phyloP scores from a whole-genome alignment of 2,113 vertebrate genomes.

The Sinocyclocheilus anophthalmus region DNA sequence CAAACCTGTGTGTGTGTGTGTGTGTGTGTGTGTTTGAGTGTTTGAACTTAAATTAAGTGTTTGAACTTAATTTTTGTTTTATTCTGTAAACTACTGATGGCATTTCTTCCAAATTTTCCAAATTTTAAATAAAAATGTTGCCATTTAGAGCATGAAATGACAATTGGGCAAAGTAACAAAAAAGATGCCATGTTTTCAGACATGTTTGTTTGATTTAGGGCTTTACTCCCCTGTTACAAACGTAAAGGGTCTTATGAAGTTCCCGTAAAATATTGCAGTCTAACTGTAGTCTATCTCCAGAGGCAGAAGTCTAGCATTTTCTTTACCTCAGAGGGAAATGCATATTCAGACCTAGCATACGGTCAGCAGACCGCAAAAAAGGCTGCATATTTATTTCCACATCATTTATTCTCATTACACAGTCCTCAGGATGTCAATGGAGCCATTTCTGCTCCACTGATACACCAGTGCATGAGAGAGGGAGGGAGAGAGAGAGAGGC shows the following conservation, averaged over 20 bases:
- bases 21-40: too few relatives aligned
- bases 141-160: too few relatives aligned
- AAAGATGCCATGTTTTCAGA: too few relatives aligned
- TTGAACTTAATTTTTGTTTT: too few relatives aligned
- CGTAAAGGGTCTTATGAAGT: not conserved
- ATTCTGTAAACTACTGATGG: too few relatives aligned
- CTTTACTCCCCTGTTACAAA: not conserved
- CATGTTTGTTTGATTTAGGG: not conserved
- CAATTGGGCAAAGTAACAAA: too few relatives aligned
- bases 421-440: slow-evolving; percentile 71
- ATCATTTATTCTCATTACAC: slow-evolving; percentile 82
- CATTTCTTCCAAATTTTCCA: too few relatives aligned
- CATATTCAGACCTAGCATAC: slow-evolving; percentile 63
- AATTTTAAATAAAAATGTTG: too few relatives aligned
- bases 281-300: not conserved
- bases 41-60: too few relatives aligned
- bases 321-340: slow-evolving; percentile 72
- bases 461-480: slow-evolving; percentile 58
- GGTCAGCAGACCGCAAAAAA: slow-evolving; percentile 67
- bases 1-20: too few relatives aligned
- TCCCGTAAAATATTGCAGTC: not conserved
- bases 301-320: not conserved
- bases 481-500: slow-evolving; percentile 9
- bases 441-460: slow-evolving; percentile 73
- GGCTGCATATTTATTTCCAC: slow-evolving; percentile 79